These are phyloP conservation scores for Montipora capitata DNA, from an alignment of 92 coral and sea anemone species.

Conservation along the genomic window DNA sequence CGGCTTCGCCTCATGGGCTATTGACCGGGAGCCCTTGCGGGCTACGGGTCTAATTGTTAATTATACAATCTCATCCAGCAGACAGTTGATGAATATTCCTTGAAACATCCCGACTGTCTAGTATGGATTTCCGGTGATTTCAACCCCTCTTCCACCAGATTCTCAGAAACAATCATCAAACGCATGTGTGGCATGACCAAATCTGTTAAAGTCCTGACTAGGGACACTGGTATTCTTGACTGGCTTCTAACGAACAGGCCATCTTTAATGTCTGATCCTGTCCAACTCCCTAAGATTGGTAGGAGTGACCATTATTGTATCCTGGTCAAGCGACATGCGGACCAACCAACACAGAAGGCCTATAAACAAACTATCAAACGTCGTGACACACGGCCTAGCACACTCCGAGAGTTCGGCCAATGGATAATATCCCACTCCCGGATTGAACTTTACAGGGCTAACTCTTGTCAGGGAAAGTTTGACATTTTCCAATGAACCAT, in stretches of 20 bases:
- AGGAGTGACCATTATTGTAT: conserved; percentile 9
- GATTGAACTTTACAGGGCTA: not conserved
- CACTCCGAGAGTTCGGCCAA: not conserved
- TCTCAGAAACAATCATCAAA: not conserved
- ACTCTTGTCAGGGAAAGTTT: not conserved
- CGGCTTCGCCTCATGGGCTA: too few relatives aligned
- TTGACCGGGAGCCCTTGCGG: too few relatives aligned
- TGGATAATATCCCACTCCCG: not conserved
- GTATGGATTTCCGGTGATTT: not conserved
- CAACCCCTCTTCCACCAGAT: not conserved
- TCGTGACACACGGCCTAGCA: not conserved
- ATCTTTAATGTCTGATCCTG: not conserved
- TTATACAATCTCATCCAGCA: not conserved
- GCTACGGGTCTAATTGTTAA: too few relatives aligned
- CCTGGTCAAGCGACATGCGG: not conserved
- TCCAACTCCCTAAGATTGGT: conserved; percentile 11
- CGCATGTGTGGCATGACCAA: not conserved
- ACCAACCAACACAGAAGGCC: not conserved
- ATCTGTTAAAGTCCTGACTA: not conserved
- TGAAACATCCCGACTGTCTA: not conserved
- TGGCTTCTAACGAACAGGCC: not conserved
- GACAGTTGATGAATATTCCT: not conserved
- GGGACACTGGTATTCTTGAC: not conserved
- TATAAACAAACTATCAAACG: not conserved
- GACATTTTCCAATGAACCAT: too few relatives aligned